Evolutionary conservation across 2,113 vertebrate genomes (phyloP).

Genomic region (Acanthisitta chloris): DNA sequence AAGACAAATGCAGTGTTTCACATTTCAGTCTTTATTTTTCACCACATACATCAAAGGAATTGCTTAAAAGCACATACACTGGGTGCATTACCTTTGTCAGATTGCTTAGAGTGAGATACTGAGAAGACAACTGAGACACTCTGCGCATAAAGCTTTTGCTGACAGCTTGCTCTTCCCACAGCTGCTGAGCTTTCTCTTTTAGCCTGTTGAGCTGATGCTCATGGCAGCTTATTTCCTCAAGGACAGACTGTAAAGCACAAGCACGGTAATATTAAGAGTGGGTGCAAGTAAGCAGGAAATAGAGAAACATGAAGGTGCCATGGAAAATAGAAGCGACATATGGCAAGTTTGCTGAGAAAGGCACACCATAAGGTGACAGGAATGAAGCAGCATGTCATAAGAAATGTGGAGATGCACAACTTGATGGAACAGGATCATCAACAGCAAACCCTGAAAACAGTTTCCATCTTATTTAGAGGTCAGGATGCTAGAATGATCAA

Average conservation of each 20-base stretch:
- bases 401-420: not conserved
- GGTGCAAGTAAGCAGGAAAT: slow-evolving; percentile 65
- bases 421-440: not conserved
- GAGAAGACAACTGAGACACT: slow-evolving; percentile 94
- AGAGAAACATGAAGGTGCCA: not conserved
- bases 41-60: not conserved
- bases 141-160: slow-evolving; percentile 95
- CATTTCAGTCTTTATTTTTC: not conserved
- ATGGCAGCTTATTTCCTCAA: slow-evolving; percentile 91
- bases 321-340: not conserved
- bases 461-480: not conserved
- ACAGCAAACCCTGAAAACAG: not conserved
- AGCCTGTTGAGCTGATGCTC: slow-evolving; percentile 90
- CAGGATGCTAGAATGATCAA: not conserved
- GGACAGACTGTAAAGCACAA: slow-evolving; percentile 91
- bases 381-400: not conserved
- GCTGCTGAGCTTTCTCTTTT: slow-evolving; percentile 91
- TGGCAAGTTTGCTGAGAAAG: not conserved
- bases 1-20: not conserved
- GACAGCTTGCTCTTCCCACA: slow-evolving; percentile 94
- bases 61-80: not conserved
- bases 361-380: not conserved
- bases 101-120: slow-evolving; percentile 94
- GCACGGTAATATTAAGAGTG: slow-evolving; percentile 71
- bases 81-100: slow-evolving; percentile 90